Percentiles rank a stretch among this genome's conserved stretches.
Conservation (phyloP, 2,888 invertebrate genomes). For the Axea sp. region DNA sequence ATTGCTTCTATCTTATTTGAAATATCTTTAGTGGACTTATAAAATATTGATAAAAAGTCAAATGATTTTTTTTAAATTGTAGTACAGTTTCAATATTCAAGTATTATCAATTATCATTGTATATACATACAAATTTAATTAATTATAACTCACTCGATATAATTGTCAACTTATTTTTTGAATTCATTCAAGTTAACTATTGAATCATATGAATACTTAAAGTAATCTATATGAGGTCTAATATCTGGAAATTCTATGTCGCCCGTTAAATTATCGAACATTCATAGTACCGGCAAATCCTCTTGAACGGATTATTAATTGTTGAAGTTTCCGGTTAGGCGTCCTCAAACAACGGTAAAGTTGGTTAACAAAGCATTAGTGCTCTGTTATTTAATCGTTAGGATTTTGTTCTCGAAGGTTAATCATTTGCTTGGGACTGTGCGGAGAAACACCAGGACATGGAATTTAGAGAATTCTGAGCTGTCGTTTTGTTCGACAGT, state of each 20-base stretch:
- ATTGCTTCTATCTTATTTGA: no score
- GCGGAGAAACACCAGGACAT: conserved; percentile 28
- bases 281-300: conserved; percentile 33
- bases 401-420: conserved; percentile 52
- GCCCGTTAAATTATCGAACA: conserved; percentile 23
- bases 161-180: no score
- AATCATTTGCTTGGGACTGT: conserved; percentile 48
- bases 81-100: no score
- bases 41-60: no score
- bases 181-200: no score
- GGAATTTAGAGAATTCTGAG: conserved; percentile 50
- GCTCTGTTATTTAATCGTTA: conserved; percentile 55
- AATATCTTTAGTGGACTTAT: no score
- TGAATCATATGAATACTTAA: no score
- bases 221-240: no score
- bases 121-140: no score
- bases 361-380: conserved; percentile 56
- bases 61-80: no score
- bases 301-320: conserved; percentile 46
- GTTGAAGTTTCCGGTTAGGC: conserved; percentile 43
- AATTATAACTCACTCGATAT: no score
- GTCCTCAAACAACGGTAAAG: conserved; percentile 44
- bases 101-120: no score
- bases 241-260: conserved; percentile 21
- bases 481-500: conserved; percentile 55